phyloP scores from a whole-genome alignment of 2,888 invertebrate genomes.

The Trisateles emortualis region DNA sequence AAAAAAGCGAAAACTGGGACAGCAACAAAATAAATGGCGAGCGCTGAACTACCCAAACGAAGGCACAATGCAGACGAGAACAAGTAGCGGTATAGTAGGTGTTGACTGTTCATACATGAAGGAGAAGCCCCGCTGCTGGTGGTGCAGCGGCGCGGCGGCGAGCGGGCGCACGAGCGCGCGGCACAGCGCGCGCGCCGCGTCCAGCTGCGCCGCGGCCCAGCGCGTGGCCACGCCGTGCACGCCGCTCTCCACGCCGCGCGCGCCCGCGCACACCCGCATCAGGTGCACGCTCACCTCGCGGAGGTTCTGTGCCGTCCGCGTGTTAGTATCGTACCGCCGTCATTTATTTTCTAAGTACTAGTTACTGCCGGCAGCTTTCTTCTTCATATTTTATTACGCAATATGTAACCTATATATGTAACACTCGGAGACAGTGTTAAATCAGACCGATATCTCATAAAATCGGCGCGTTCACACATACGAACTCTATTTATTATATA shows the following conservation, averaged over 20 bases:
- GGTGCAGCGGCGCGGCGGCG: slow-evolving; percentile 89
- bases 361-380: not conserved
- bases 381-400: too few species aligned
- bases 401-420: too few species aligned
- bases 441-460: too few species aligned
- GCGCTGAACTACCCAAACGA: not conserved
- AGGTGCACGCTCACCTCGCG: slow-evolving; percentile 95
- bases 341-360: not conserved
- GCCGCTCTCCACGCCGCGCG: slow-evolving; percentile 65
- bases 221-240: slow-evolving; percentile 94
- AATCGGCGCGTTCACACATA: too few species aligned
- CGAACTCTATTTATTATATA: too few species aligned
- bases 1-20: slow-evolving; percentile 4
- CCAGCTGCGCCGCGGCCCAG: slow-evolving; percentile 93
- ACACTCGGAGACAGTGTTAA: too few species aligned
- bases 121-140: slow-evolving; percentile 92
- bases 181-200: slow-evolving; percentile 92
- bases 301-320: slow-evolving; percentile 87
- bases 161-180: slow-evolving; percentile 91
- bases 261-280: slow-evolving; percentile 87
- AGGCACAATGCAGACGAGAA: too few species aligned
- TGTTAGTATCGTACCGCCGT: not conserved
- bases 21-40: slow-evolving; percentile 6
- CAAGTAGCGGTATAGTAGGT: not conserved
- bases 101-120: slow-evolving; percentile 87